These are phyloP conservation scores for Ichneumon xanthorius DNA, from an alignment of 2,888 invertebrate species.

Conservation along the genomic window DNA sequence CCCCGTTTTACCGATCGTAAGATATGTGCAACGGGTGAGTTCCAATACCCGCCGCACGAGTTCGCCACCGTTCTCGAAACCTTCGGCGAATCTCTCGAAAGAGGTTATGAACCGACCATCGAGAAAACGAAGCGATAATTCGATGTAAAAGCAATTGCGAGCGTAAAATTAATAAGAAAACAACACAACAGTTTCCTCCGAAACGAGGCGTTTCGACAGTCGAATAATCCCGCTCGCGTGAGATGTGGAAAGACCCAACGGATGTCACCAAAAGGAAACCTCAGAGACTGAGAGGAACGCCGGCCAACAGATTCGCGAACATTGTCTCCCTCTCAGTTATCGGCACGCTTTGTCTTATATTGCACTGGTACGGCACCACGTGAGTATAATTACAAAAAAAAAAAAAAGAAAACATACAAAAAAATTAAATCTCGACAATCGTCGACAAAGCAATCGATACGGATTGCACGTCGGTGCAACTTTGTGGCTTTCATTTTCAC, in stretches of 20 bases:
- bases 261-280: conserved; percentile 73
- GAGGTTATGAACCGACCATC: no score
- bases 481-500: no score
- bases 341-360: background rate
- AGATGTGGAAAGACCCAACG: conserved; percentile 70
- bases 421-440: background rate
- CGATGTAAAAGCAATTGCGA: background rate
- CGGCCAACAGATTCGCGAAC: conserved; percentile 61
- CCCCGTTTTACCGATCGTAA: no score
- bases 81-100: no score
- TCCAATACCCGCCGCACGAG: no score
- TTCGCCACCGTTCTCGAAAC: no score
- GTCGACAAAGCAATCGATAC: background rate
- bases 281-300: conserved; percentile 75
- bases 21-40: no score
- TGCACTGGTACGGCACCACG: conserved; percentile 21
- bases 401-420: no score
- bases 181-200: background rate
- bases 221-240: conserved; percentile 29
- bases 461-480: background rate
- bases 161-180: background rate
- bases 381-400: conserved; percentile 9
- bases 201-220: background rate
- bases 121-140: background rate
- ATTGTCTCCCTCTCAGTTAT: conserved; percentile 12